phyloP scores from a whole-genome alignment of 2,113 vertebrate species.

The Misgurnus anguillicaudatus region DNA sequence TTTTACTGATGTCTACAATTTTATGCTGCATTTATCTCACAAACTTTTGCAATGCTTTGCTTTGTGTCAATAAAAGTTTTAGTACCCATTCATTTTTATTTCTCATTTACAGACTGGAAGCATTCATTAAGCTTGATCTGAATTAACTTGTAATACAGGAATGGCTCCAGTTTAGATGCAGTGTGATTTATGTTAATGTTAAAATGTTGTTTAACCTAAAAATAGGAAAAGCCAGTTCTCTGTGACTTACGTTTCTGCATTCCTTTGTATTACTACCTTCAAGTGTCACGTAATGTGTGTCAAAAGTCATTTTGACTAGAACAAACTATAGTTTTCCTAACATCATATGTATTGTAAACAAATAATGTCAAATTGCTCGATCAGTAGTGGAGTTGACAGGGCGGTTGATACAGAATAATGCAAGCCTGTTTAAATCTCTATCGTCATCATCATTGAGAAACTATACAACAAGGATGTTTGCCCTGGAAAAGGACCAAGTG shows the following conservation, averaged over 20 bases:
- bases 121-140: neutral
- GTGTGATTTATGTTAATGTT: neutral
- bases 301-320: slow-evolving; percentile 17
- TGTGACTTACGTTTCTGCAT: slow-evolving; percentile 23
- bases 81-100: too few species aligned
- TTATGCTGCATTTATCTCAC: too few species aligned
- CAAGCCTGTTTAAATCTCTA: neutral
- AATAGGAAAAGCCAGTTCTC: neutral
- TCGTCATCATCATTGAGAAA: neutral
- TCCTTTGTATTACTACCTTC: neutral
- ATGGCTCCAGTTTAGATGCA: neutral
- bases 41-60: too few species aligned
- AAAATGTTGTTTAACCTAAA: neutral
- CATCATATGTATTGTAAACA: too few species aligned
- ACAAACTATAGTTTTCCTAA: neutral
- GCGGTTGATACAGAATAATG: neutral
- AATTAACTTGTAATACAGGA: neutral
- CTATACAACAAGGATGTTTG: slow-evolving; percentile 28
- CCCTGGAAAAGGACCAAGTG: neutral
- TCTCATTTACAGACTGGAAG: too few species aligned
- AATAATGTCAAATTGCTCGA: neutral
- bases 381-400: neutral
- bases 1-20: too few species aligned
- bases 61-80: too few species aligned
- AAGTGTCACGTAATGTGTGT: slow-evolving; percentile 8